Conservation (phyloP, 2,797 vertebrate species). For the Halcyon leucocephala region DNA sequence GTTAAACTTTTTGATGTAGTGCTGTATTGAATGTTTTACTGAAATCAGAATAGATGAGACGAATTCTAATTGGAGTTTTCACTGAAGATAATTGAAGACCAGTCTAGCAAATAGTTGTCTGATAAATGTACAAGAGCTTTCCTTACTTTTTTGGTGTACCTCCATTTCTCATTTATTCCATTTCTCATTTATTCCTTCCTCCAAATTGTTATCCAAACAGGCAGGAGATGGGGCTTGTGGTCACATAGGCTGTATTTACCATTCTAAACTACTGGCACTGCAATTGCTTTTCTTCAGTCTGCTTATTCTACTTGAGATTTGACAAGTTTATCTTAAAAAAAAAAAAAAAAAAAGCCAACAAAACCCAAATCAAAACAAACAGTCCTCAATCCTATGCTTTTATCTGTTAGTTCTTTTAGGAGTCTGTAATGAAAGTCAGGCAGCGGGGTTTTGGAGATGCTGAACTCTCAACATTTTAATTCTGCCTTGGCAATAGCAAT, state of each 20-base stretch:
- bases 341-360: neutral
- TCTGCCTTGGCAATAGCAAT: neutral
- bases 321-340: neutral
- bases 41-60: neutral
- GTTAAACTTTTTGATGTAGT: neutral
- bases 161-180: neutral
- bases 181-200: neutral
- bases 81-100: neutral
- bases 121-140: neutral
- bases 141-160: neutral
- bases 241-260: neutral
- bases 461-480: neutral
- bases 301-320: neutral
- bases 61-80: neutral
- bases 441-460: neutral
- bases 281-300: neutral
- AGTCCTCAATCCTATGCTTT: neutral
- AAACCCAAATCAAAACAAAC: neutral
- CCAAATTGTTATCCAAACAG: neutral
- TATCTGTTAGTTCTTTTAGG: neutral
- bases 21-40: neutral
- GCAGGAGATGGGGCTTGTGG: neutral
- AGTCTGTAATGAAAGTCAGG: neutral
- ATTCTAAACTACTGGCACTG: neutral
- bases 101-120: neutral